These are phyloP conservation scores for Sebastolobus alascanus DNA, from an alignment of 2,797 vertebrate genomes.

Conservation along the genomic window DNA sequence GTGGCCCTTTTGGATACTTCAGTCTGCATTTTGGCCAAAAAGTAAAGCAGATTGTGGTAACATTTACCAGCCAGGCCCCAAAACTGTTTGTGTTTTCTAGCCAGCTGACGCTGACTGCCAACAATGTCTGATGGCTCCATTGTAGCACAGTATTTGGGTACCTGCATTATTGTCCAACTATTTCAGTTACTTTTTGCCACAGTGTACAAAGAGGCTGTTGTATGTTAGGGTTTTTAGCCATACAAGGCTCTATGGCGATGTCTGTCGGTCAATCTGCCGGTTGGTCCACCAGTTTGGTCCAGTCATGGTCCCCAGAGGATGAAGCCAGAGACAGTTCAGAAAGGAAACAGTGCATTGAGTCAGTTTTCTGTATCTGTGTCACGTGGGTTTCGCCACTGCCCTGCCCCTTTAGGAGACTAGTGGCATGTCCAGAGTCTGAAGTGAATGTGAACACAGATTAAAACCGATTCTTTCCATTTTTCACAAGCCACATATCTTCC, in stretches of 20 bases:
- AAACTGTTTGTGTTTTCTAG: conserved; percentile 38
- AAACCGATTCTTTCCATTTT: too few species aligned
- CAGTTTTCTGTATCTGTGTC: too few species aligned
- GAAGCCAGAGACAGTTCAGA: neutral
- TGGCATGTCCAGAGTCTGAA: too few species aligned
- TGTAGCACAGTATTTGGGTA: conserved; percentile 1
- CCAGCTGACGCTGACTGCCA: conserved; percentile 47
- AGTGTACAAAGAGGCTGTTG: neutral
- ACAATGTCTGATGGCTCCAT: conserved; percentile 4
- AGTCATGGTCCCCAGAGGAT: neutral
- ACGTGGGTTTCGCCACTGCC: too few species aligned
- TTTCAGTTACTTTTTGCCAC: conserved; percentile 10
- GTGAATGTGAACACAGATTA: too few species aligned
- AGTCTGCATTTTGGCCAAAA: conserved; percentile 27
- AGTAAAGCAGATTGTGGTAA: conserved; percentile 33
- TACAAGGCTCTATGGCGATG: neutral
- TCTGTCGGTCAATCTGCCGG: neutral
- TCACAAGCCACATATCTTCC: too few species aligned
- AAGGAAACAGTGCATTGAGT: too few species aligned
- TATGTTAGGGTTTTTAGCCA: neutral
- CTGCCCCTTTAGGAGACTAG: too few species aligned
- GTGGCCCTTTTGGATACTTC: conserved; percentile 37
- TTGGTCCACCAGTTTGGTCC: neutral
- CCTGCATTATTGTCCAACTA: neutral
- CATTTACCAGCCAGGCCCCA: conserved; percentile 40